Evolutionary conservation across 2,113 vertebrate genomes (phyloP).

Genomic region (Entelurus aequoreus): DNA sequence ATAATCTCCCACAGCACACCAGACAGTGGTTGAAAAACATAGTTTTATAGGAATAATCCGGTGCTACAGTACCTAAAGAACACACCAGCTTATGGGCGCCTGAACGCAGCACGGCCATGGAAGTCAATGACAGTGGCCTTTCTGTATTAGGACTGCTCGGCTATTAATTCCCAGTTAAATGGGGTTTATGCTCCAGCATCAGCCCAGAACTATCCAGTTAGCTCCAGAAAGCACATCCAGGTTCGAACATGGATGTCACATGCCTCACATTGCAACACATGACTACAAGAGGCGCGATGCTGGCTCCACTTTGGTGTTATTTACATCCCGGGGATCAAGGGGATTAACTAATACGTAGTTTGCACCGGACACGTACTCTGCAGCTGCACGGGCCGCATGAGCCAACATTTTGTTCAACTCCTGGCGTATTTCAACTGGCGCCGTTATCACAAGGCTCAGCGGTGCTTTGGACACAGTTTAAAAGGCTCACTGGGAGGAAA

Average conservation of each 20-base stretch:
- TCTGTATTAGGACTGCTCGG: slow-evolving; percentile 37
- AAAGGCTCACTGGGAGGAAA: too few species aligned
- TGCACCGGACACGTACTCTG: slow-evolving; percentile 27
- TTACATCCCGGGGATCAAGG: slow-evolving; percentile 53
- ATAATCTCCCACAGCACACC: too few species aligned
- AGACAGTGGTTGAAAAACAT: too few species aligned
- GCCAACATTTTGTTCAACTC: slow-evolving; percentile 6
- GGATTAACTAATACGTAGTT: slow-evolving; percentile 48
- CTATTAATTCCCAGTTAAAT: slow-evolving; percentile 42
- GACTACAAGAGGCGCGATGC: slow-evolving; percentile 52
- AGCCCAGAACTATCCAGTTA: slow-evolving; percentile 9
- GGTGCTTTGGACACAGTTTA: neutral
- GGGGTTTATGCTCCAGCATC: slow-evolving; percentile 20
- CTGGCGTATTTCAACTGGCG: neutral
- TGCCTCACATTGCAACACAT: slow-evolving; percentile 25
- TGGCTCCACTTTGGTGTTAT: slow-evolving; percentile 46
- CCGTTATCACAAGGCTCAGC: neutral
- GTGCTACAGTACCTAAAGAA: slow-evolving; percentile 54
- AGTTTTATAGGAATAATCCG: slow-evolving; percentile 43
- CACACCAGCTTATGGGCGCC: slow-evolving; percentile 52
- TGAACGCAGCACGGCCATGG: slow-evolving; percentile 39
- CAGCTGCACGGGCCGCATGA: neutral
- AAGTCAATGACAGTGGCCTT: slow-evolving; percentile 28
- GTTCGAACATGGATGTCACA: slow-evolving; percentile 27
- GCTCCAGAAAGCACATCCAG: slow-evolving; percentile 10